Evolutionary conservation across 2,888 invertebrate genomes (phyloP), one percentile per base, ranked within the genome.

Genomic region (Hypsopygia costalis): DNA sequence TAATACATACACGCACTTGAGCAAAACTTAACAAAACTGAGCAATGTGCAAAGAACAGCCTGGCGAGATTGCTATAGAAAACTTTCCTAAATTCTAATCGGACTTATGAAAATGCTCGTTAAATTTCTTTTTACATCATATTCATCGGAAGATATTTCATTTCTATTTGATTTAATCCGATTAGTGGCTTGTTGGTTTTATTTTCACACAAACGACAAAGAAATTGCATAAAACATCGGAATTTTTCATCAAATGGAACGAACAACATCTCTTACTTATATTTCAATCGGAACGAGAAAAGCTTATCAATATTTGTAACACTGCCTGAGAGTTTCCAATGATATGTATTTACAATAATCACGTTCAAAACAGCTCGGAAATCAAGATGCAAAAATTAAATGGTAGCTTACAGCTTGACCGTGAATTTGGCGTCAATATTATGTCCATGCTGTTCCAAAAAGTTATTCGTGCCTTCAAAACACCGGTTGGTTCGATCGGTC

Each of bases 21-120:
- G 87, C 87, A 87, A 85, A 81, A 86, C 81, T 82, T 87, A 87
- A 86, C 83, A 72, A 77, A 85, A 81, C 66, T 87, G 87, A 87
- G 87, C 85, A 83, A 80, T 72, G 58, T 54, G 64, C 66, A 78
- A 69, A 62, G 61, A 77, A 76, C 75, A 71, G 64, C 65, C 63
- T 51, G 63, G 51, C 52, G 41, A 29, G 16, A 35, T 29, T 39
- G 25, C 29, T 47, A 45, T 34, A 11, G 30, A 30, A 28, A 34
- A 32, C 40, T 45, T 41, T 38, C 5, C 12, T 12, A 33, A 29
- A 8, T 9, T 4, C 21, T 37, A 36, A 28, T 20, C 20, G 12
- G 16, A 29, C 16, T 21, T 16, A 21, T 16, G 28, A 9, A 36
- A 35, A 27, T n/a, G 11, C 34, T 1, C 28, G 36, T 29, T 1